Evolutionary conservation across 2,797 vertebrate genomes (phyloP), one percentile per base, ranked within the genome.

Genomic region (Enoplosus armatus): DNA sequence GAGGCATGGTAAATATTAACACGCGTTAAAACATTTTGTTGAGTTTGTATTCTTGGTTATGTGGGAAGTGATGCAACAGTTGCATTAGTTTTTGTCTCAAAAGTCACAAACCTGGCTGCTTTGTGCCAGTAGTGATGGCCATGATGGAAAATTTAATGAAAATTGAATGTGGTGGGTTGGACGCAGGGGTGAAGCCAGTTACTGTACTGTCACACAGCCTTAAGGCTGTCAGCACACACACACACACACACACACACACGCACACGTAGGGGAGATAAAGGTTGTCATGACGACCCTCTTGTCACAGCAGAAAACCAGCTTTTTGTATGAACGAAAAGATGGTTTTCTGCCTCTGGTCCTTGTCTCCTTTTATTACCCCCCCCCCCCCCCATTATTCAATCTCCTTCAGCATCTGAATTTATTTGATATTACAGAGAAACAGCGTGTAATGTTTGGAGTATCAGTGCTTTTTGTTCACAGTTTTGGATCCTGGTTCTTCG

Each of bases 291-390:
- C 85, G 39, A 91, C 91, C 67, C 72, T 37, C 63, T 54, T 82
- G 80, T 84, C 68, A 71, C 63, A 56, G 77, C 75, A 59, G 84
- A 39, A 79, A 77, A 66, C 62, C 73, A 53, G 41, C 47, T 58
- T 76, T 84, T 81, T 77, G 55, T 72, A 43, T 65, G 33, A 69
- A 88, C 50, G n/a, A 62, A 76, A 78, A 66, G 20, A 74, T 43
- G 70, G 72, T 81, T 79, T 79, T 78, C 74, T 60, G 47, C 61
- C 64, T 70, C 37, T 51, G 93, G 95, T 11, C 96, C 95, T 89
- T 95, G 0, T 94, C 39, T 94, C 94, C 0, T 93, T 94, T 75
- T 93, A 93, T 16, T 35, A 9, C 33, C 33, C 33, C 33, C 41
- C 41, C 41, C 5, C 5, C 5, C 16, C 93, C 92, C 18, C n/a